Evolutionary conservation across 2,888 invertebrate species (phyloP), one percentile per base, ranked within the genome.

Genomic region (Athalia circularis): DNA sequence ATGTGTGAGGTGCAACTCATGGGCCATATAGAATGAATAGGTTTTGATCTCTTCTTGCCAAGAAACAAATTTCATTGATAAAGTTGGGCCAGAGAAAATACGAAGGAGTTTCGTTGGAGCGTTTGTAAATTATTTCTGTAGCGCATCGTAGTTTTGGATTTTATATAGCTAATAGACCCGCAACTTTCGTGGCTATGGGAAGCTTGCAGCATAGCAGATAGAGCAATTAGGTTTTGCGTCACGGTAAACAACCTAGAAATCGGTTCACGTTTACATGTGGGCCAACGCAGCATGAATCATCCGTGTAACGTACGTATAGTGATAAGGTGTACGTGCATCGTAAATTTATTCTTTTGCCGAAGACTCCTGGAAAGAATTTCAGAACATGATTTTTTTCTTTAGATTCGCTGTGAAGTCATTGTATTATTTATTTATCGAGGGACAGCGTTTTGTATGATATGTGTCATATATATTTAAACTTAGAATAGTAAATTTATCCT

Each of bases 51-150:
- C 52, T 52, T 52, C 52, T 9, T 68, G 68, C 68, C 68, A 68
- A 68, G 54, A 68, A 68, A 43, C 68, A 11, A 68, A 11, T 68
- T 68, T 68, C 54, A 68, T 68, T 68, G 68, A 54, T 43, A 54
- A 52, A 68, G 50, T 50, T 29, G n/a, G 9, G 11, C 29, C 54
- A 4, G 65, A 4, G 11, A 48, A 47, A 65, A 13, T 7, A 45
- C 6, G 48, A 48, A n/a, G 4, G 29, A 29, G 29, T 29, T 29
- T n/a, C 13, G 13, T 65, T 48, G 47, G 5, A 65, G 8, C 13
- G 65, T 13, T 48, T 8, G 13, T 48, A 15, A 65, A 48, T 48
- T 48, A 65, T 65, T 65, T 48, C 7, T 13, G 15, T 13, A 65
- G 65, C 48, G 13, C 48, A 48, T 48, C 65, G 13, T 5, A 0